Conservation (phyloP, 2,797 vertebrate genomes). For the Sus cebifrons region DNA sequence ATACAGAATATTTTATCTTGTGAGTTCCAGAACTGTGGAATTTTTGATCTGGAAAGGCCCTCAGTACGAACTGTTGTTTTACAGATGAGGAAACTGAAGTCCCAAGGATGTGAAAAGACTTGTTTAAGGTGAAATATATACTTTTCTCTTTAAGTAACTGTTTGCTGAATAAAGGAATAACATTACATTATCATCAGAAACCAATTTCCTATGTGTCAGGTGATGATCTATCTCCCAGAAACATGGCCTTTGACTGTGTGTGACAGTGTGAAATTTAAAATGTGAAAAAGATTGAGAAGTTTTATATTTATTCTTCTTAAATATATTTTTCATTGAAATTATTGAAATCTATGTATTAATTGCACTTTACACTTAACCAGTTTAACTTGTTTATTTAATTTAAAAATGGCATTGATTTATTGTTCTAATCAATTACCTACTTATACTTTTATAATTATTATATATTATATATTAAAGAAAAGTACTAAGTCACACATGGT, state of each 20-base stretch:
- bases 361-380: neutral
- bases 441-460: slow-evolving; percentile 29
- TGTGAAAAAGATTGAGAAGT: slow-evolving; percentile 42
- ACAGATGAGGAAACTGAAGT: slow-evolving; percentile 25
- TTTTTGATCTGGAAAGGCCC: neutral
- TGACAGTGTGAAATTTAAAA: neutral
- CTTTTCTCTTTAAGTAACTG: slow-evolving; percentile 5
- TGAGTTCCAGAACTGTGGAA: neutral
- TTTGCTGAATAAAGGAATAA: slow-evolving; percentile 47
- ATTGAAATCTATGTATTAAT: slow-evolving; percentile 35
- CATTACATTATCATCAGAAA: neutral
- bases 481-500: neutral
- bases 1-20: neutral
- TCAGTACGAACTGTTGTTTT: slow-evolving; percentile 8
- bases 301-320: slow-evolving; percentile 35
- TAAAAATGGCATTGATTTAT: slow-evolving; percentile 62
- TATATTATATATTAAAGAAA: slow-evolving; percentile 52
- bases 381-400: slow-evolving; percentile 57
- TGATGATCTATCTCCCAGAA: neutral
- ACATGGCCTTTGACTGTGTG: neutral
- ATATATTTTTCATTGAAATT: slow-evolving; percentile 19
- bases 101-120: neutral
- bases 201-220: neutral
- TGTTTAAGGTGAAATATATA: neutral
- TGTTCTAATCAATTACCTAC: slow-evolving; percentile 30